Evolutionary conservation across 2,113 vertebrate genomes (phyloP).

Genomic region (Shinisaurus crocodilurus): DNA sequence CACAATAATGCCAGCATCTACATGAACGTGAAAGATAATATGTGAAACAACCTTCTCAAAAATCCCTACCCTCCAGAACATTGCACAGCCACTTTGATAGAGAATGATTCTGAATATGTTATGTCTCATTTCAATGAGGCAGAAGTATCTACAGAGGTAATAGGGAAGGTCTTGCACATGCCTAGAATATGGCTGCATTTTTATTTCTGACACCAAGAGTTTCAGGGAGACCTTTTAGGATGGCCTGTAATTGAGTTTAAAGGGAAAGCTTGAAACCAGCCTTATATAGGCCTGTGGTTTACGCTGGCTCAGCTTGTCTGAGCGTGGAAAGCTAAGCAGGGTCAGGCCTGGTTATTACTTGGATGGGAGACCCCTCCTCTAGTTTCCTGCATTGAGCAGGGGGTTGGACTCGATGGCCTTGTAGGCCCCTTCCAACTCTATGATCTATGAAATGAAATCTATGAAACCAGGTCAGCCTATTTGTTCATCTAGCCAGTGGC

Average conservation of each 20-base stretch:
- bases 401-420: too few species aligned
- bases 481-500: neutral
- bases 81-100: neutral
- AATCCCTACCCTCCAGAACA: neutral
- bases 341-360: too few species aligned
- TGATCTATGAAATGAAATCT: too few species aligned
- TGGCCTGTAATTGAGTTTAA: neutral
- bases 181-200: neutral
- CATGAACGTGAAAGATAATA: too few species aligned
- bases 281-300: too few species aligned
- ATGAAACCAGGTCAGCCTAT: too few species aligned
- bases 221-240: neutral
- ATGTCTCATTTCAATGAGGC: neutral
- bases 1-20: neutral
- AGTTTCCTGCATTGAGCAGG: too few species aligned
- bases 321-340: too few species aligned
- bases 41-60: neutral
- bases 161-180: too few species aligned
- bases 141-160: neutral
- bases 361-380: too few species aligned
- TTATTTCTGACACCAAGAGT: neutral
- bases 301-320: too few species aligned
- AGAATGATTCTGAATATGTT: neutral
- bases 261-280: neutral
- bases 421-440: too few species aligned